Conservation (phyloP, 1,140 invertebrate species). For the Drosophila bifasciata region DNA sequence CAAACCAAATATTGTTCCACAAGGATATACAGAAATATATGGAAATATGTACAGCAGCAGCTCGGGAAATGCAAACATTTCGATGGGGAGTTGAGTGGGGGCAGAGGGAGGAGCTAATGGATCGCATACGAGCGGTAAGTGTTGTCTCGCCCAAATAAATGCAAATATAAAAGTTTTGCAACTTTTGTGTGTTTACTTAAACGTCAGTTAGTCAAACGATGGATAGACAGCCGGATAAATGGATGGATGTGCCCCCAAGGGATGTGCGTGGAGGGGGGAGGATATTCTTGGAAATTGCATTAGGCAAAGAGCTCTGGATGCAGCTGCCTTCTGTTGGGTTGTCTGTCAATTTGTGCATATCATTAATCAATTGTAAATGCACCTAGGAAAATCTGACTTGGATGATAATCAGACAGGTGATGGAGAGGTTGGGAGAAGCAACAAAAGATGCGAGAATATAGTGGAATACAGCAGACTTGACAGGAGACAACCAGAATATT, state of each 20-base stretch:
- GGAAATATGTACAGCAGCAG: conserved; percentile 21
- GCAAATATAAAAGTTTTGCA: conserved; percentile 43
- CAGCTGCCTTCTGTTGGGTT: conserved; percentile 21
- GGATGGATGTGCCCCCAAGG: background rate
- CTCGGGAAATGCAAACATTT: conserved; percentile 56
- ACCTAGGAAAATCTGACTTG: conserved; percentile 31
- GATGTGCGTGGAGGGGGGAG: background rate
- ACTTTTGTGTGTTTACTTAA: conserved; percentile 8
- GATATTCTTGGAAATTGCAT: conserved; percentile 17
- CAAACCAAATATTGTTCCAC: conserved; percentile 1
- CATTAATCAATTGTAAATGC: conserved; percentile 48
- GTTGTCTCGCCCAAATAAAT: conserved; percentile 25
- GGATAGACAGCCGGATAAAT: conserved; percentile 8
- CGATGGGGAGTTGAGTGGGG: background rate
- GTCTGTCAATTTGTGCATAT: conserved; percentile 47
- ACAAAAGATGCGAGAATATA: background rate
- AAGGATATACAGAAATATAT: background rate
- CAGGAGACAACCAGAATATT: conserved; percentile 15
- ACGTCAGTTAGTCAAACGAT: conserved; percentile 9
- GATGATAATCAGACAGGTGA: conserved; percentile 49
- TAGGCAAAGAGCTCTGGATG: conserved; percentile 2
- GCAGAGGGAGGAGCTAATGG: no score
- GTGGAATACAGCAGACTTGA: background rate
- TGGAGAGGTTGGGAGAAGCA: conserved; percentile 1
- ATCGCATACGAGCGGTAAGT: background rate